Percentiles rank a stretch among this genome's conserved stretches.
Conservation (phyloP, 2,113 vertebrate species). For the Cranoglanis bouderius region DNA sequence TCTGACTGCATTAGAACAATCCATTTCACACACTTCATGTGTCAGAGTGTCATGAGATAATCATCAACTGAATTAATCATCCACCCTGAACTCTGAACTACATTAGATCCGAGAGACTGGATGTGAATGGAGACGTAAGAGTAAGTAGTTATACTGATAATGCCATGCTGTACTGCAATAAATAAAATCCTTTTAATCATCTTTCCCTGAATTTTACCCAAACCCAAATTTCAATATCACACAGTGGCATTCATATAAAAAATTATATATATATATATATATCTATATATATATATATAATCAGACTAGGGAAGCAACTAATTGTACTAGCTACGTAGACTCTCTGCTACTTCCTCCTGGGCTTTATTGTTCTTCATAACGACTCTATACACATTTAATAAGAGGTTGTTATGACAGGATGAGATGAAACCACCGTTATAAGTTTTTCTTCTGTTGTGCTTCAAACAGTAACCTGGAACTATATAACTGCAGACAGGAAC, state of each 20-base stretch:
- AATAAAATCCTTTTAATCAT: not conserved
- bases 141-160: not conserved
- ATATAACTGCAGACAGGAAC: too few relatives aligned
- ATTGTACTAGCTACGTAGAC: too few relatives aligned
- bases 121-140: not conserved
- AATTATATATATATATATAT: too few relatives aligned
- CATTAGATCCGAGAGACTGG: not conserved
- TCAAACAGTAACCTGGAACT: too few relatives aligned
- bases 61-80: constrained; percentile 4
- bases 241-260: not conserved
- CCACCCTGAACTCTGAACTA: not conserved
- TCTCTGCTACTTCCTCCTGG: not conserved
- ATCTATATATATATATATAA: too few relatives aligned
- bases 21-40: not conserved
- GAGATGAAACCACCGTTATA: too few relatives aligned
- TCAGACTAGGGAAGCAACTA: not conserved
- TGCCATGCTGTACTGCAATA: not conserved
- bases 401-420: too few relatives aligned
- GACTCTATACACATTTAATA: too few relatives aligned
- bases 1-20: not conserved
- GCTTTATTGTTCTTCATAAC: not conserved
- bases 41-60: constrained; percentile 11
- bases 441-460: too few relatives aligned
- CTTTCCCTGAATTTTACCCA: not conserved
- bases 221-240: not conserved